Evolutionary conservation across 2,797 vertebrate genomes (phyloP).

Genomic region (Malurus leucopterus): DNA sequence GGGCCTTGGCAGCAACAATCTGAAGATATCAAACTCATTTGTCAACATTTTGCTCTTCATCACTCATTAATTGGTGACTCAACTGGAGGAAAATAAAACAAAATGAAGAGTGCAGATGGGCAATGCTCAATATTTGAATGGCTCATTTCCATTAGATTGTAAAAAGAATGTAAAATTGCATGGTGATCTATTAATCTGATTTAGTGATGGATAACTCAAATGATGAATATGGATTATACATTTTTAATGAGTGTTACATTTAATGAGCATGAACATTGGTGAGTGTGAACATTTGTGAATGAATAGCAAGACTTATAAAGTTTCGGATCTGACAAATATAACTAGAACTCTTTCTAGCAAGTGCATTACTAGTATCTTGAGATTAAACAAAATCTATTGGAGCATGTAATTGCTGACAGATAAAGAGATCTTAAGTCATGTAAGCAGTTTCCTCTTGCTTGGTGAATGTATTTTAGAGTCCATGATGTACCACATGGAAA

Average conservation of each 20-base stretch:
- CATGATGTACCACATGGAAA: neutral
- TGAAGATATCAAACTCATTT: neutral
- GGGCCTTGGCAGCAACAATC: neutral
- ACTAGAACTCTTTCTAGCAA: neutral
- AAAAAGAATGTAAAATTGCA: constrained; percentile 54
- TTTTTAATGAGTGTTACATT: constrained; percentile 52
- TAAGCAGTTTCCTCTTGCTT: neutral
- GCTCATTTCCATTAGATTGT: constrained; percentile 35
- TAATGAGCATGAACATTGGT: neutral
- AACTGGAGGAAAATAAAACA: neutral
- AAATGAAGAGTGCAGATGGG: neutral
- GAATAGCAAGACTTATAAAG: constrained; percentile 5
- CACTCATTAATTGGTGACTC: neutral
- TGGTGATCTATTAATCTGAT: constrained; percentile 37
- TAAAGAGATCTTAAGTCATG: neutral
- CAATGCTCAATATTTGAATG: constrained; percentile 15
- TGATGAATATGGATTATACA: constrained; percentile 43
- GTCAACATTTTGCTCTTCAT: neutral
- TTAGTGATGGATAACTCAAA: constrained; percentile 42
- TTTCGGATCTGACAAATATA: neutral
- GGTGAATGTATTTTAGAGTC: neutral
- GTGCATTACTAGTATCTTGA: neutral
- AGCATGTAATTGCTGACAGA: neutral
- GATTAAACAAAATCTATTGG: neutral
- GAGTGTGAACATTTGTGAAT: neutral